These are phyloP conservation scores for Altica lythri DNA, from an alignment of 2,888 invertebrate species.

Conservation along the genomic window DNA sequence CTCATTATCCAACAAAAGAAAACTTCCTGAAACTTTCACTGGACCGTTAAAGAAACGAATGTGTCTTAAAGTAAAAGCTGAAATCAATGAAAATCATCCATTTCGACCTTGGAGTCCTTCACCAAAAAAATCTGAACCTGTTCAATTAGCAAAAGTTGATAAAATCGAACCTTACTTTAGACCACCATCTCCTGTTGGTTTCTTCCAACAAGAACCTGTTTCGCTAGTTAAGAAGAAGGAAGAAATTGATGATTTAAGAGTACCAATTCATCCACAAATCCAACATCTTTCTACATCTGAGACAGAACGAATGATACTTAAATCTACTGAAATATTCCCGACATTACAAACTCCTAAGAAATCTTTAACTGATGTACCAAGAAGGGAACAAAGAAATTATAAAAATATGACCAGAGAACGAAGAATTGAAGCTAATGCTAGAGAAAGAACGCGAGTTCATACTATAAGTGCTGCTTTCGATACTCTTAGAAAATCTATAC, in stretches of 20 bases:
- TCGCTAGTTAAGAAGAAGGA: slow-evolving; percentile 46
- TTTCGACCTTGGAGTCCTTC: slow-evolving; percentile 71
- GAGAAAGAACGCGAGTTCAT: slow-evolving; percentile 90
- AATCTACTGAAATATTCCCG: slow-evolving; percentile 50
- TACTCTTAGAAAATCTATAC: slow-evolving; percentile 80
- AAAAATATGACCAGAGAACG: slow-evolving; percentile 95
- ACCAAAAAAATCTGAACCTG: slow-evolving; percentile 45
- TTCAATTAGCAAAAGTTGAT: background rate
- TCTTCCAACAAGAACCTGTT: slow-evolving; percentile 45
- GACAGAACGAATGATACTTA: slow-evolving; percentile 48
- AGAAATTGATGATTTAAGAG: slow-evolving; percentile 39
- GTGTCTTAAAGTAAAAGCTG: slow-evolving; percentile 59
- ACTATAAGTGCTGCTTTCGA: slow-evolving; percentile 96
- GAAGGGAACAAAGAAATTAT: slow-evolving; percentile 79
- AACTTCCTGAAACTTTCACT: slow-evolving; percentile 57
- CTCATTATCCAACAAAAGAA: slow-evolving; percentile 67
- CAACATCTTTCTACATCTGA: slow-evolving; percentile 43
- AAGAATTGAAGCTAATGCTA: slow-evolving; percentile 91
- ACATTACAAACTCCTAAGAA: slow-evolving; percentile 34
- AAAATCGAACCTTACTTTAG: slow-evolving; percentile 44
- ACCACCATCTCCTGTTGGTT: slow-evolving; percentile 48
- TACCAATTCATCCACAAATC: slow-evolving; percentile 49
- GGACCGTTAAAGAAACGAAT: slow-evolving; percentile 75
- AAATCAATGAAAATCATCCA: slow-evolving; percentile 55
- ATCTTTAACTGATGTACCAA: slow-evolving; percentile 22